Evolutionary conservation across 2,113 vertebrate species (phyloP).

Genomic region (Amia ocellicauda): DNA sequence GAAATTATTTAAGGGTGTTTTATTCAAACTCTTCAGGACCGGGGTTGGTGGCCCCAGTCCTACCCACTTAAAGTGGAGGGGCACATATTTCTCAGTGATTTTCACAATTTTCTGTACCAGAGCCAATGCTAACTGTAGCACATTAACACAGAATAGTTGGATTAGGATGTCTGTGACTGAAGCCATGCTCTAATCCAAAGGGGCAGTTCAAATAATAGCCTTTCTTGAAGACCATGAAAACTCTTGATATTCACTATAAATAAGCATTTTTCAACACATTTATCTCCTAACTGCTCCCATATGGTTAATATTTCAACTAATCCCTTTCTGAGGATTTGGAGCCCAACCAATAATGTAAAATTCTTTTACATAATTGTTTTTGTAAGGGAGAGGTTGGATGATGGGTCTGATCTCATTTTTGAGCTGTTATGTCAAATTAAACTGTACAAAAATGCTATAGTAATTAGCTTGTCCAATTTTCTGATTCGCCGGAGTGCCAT

Average conservation of each 20-base stretch:
- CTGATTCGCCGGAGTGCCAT: not conserved
- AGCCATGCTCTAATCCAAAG: conserved; percentile 1
- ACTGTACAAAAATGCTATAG: conserved; percentile 30
- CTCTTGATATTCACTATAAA: conserved; percentile 36
- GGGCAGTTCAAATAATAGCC: conserved; percentile 24
- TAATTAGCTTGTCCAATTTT: conserved; percentile 19
- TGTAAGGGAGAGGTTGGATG: conserved; percentile 29
- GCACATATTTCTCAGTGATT: no score
- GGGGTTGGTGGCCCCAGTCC: no score
- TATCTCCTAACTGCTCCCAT: conserved; percentile 39
- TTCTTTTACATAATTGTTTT: conserved; percentile 29
- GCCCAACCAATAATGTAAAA: conserved; percentile 30
- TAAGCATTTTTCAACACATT: conserved; percentile 26
- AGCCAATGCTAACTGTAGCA: no score
- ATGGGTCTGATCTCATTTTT: conserved; percentile 37
- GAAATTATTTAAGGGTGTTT: no score
- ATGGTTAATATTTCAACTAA: conserved; percentile 31
- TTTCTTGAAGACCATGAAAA: conserved; percentile 31
- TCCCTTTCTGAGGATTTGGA: conserved; percentile 29
- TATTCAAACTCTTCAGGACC: no score
- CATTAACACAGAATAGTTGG: no score
- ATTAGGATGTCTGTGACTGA: no score
- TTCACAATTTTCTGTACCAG: no score
- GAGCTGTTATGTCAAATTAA: conserved; percentile 35
- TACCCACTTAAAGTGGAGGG: no score